Evolutionary conservation across 1,140 invertebrate species (phyloP), one percentile per base, ranked within the genome.

Genomic region (Bombus huntii): DNA sequence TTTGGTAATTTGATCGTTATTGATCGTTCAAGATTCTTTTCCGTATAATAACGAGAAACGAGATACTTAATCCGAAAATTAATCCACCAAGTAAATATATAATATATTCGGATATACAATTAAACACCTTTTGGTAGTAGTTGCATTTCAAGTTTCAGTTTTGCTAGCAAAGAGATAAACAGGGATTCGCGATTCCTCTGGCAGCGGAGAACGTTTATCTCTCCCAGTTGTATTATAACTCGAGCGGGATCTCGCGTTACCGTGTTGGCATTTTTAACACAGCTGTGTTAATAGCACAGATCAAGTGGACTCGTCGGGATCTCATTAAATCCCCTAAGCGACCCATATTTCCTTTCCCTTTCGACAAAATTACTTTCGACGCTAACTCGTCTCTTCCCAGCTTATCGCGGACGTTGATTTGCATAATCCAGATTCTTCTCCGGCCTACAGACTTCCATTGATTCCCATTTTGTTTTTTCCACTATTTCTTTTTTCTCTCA

Each of bases 361-460:
- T 66, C 86, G 62, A 37, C 62, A 34, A 71, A 70, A 84, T 77
- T 80, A 79, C 25, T 83, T 71, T 89, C 71, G 75, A 44, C 73
- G 42, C 44, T 18, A 18, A n/a, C 59, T 78, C 65, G 39, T 85
- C 78, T 68, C 72, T 53, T 82, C 47, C 6, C 34, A 59, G 77
- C 76, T 87, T 73, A 42, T 39, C 72, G 34, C 76, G 75, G 66
- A 42, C 73, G 62, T 72, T 72, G 79, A 89, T 89, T 88, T 89
- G 75, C 88, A 88, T 89, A 89, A 89, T 89, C 87, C 87, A 62
- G 59, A 68, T 74, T 82, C 66, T 77, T 83, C 57, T 1, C 44
- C 34, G 62, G 72, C 73, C 77, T 82, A 88, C 66, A 44, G 47
- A 73, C 70, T 66, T 87, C 47, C 84, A 39, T 44, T 8, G 70